Evolutionary conservation across 2,888 invertebrate genomes (phyloP).

Genomic region (Drosophila pseudotalamancana): DNA sequence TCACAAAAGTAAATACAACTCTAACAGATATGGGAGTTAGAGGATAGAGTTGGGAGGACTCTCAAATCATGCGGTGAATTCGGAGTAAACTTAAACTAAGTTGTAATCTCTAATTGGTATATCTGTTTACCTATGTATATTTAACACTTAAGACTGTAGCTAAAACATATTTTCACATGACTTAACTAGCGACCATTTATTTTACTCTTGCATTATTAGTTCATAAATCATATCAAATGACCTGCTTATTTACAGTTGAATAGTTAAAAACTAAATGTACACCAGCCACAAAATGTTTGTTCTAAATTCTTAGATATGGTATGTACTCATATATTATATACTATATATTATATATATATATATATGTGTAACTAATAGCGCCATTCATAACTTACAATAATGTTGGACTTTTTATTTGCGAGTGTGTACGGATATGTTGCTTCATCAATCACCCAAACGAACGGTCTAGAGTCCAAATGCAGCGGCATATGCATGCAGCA

Average conservation of each 20-base stretch:
- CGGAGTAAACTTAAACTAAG: slow-evolving; percentile 37
- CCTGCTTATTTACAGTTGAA: slow-evolving; percentile 60
- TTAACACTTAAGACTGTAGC: slow-evolving; percentile 66
- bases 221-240: slow-evolving; percentile 73
- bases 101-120: slow-evolving; percentile 62
- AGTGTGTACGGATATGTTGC: slow-evolving; percentile 47
- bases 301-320: slow-evolving; percentile 32
- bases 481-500: slow-evolving; percentile 65
- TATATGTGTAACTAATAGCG: slow-evolving; percentile 21
- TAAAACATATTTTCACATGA: slow-evolving; percentile 45
- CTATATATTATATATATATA: no score
- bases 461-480: slow-evolving; percentile 58
- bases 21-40: slow-evolving; percentile 47
- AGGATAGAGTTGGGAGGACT: slow-evolving; percentile 24
- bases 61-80: slow-evolving; percentile 26
- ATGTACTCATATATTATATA: slow-evolving; percentile 1
- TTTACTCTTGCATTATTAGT: slow-evolving; percentile 28
- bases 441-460: slow-evolving; percentile 3
- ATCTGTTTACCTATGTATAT: slow-evolving; percentile 61
- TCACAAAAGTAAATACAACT: slow-evolving; percentile 77
- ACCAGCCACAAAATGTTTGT: slow-evolving; percentile 24
- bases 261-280: slow-evolving; percentile 42
- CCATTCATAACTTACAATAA: slow-evolving; percentile 28
- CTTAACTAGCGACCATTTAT: slow-evolving; percentile 27
- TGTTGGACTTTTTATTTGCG: slow-evolving; percentile 26